Evolutionary conservation across 2,113 vertebrate species (phyloP), one percentile per base, ranked within the genome.

Genomic region (Cyanoderma ruficeps): DNA sequence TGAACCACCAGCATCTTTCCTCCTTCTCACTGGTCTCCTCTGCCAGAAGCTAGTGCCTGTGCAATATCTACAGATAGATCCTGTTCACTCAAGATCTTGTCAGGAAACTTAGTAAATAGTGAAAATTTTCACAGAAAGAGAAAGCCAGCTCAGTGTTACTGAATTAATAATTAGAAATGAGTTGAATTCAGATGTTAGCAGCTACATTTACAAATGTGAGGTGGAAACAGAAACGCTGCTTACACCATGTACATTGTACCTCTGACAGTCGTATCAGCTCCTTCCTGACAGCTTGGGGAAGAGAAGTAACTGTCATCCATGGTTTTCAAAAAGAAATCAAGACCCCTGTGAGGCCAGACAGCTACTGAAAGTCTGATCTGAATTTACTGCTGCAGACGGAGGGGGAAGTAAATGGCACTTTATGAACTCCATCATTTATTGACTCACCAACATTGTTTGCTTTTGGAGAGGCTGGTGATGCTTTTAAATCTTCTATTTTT

Each of bases 371-470:
- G 33, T 68, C 81, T 94, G 79, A 95, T 87, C 87, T 76, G 95
- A 90, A 97, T 97, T 96, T 97, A 97, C 81, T 83, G 93, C 94
- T 91, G 80, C 72, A 95, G 90, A 93, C 4, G 2, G 78, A 92
- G 44, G 53, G 71, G 68, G 63, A 95, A 94, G 74, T 95, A 97
- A 97, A 96, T 93, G 94, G 70, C 20, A 5, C 74, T 98, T 98
- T 97, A 97, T 96, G 94, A 96, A 97, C 97, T 97, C 94, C 85
- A 79, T 95, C 93, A 77, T 97, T 98, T 98, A 98, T 96, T 97
- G 95, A 98, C 96, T 97, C 69, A 35, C 87, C 69, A 77, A 93
- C 67, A 65, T 83, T 95, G 96, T 94, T 95, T 94, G 68, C 92
- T 97, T 97, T 93, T 87, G 93, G 90, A 89, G 64, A 95, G 57